These are phyloP conservation scores for Noctua comes DNA, from an alignment of 2,888 invertebrate genomes.

Conservation along the genomic window DNA sequence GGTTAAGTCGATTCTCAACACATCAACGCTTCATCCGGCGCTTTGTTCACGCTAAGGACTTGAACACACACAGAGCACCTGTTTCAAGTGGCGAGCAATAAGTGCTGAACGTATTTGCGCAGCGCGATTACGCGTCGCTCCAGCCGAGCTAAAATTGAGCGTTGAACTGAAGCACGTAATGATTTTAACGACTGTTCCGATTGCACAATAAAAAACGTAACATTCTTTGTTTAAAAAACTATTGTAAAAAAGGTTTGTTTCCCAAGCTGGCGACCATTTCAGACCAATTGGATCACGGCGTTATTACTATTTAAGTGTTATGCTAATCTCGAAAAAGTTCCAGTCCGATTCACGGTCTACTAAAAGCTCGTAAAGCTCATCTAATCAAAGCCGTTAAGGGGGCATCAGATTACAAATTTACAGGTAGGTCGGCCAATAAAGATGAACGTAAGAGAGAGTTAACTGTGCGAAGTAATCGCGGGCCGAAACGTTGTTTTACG, in stretches of 20 bases:
- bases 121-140: conserved; percentile 84
- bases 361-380: conserved; percentile 75
- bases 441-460: conserved; percentile 87
- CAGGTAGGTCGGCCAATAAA: conserved; percentile 86
- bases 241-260: conserved; percentile 33
- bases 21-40: conserved; percentile 77
- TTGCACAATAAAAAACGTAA: conserved; percentile 59
- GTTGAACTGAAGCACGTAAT: conserved; percentile 66
- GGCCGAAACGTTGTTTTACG: conserved; percentile 83
- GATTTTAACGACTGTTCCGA: conserved; percentile 64
- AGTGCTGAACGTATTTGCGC: conserved; percentile 89
- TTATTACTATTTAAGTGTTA: conserved; percentile 64
- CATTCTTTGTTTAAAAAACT: conserved; percentile 45
- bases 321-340: conserved; percentile 62
- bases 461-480: conserved; percentile 84
- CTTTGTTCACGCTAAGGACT: conserved; percentile 84
- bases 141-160: conserved; percentile 74
- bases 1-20: conserved; percentile 73
- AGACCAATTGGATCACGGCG: conserved; percentile 45
- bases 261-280: conserved; percentile 10
- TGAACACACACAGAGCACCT: conserved; percentile 84
- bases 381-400: conserved; percentile 82
- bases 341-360: conserved; percentile 70
- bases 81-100: conserved; percentile 84
- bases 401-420: conserved; percentile 84